phyloP scores from a whole-genome alignment of 2,797 vertebrate species.

The Sternarchorhynchus goeldii region DNA sequence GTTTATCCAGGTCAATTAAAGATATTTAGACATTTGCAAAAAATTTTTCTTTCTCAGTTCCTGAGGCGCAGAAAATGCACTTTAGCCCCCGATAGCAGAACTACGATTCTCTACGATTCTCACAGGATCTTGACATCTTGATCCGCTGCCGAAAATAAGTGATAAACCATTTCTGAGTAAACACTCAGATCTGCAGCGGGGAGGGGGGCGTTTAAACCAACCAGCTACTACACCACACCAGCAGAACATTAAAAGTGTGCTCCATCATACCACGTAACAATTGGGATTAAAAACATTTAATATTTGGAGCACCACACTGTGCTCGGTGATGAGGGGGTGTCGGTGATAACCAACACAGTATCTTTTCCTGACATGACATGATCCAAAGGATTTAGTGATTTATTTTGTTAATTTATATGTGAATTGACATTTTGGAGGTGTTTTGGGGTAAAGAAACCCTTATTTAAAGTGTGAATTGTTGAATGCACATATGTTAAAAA shows the following conservation, averaged over 20 bases:
- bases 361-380: neutral
- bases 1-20: slow-evolving; percentile 80
- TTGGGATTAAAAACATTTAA: neutral
- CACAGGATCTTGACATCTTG: slow-evolving; percentile 80
- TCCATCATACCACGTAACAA: neutral
- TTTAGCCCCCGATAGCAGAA: slow-evolving; percentile 75
- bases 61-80: slow-evolving; percentile 77
- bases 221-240: slow-evolving; percentile 40
- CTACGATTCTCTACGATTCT: slow-evolving; percentile 73
- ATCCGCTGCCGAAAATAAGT: slow-evolving; percentile 80
- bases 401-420: too few relatives aligned
- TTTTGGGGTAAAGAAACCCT: too few relatives aligned
- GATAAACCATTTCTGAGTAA: slow-evolving; percentile 80
- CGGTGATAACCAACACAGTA: neutral
- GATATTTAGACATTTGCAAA: slow-evolving; percentile 80
- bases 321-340: neutral
- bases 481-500: neutral
- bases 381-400: neutral
- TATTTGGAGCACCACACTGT: neutral
- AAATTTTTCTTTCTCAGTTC: slow-evolving; percentile 72
- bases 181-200: slow-evolving; percentile 74
- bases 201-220: slow-evolving; percentile 71
- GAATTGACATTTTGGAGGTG: too few relatives aligned
- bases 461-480: too few relatives aligned
- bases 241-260: neutral